Evolutionary conservation across 1,140 invertebrate species (phyloP), one percentile per base, ranked within the genome.

Genomic region (Planococcus citri): DNA sequence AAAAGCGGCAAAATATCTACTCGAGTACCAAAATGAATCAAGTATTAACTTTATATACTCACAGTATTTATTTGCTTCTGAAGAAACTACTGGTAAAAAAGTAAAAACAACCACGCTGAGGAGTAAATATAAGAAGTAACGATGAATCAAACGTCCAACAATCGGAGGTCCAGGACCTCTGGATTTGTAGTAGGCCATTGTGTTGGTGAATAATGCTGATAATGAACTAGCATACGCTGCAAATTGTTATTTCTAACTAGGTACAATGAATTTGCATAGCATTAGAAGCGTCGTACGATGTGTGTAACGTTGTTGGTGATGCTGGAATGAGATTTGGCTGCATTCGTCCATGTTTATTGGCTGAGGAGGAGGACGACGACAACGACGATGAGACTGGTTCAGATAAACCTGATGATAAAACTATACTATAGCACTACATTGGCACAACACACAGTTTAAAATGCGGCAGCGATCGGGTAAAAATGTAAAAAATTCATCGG

Each of bases 51-150:
- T 3, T 33, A 33, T 25, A 10, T 4, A 64, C 60, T 64, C 24
- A 64, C 60, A 64, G 60, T 64, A 24, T 64, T 64, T 64, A 27
- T 64, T 64, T 9, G 60, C 4, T 10, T 64, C 60, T 9, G 60
- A 24, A 64, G 25, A 25, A 64, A 64, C 60, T 10, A 64, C 22
- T 14, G 60, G 60, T 27, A 64, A 24, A 24, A 64, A 25, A 25
- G 25, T 64, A 27, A 64, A 22, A 25, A 64, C 25, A 27, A 64
- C 25, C 22, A 21, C 22, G 25, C 60, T 25, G 21, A 64, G 25
- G 10, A 27, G 21, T 64, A 64, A 6, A 10, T 64, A 21, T 10
- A 64, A 21, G 3, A 25, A 12, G 1, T 4, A 27, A 12, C 3
- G 25, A 4, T 25, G 22, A 27, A 24, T 24, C 9, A 2, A 25